Conservation (phyloP, 2,113 vertebrate genomes). For the Crotalus viridis region DNA sequence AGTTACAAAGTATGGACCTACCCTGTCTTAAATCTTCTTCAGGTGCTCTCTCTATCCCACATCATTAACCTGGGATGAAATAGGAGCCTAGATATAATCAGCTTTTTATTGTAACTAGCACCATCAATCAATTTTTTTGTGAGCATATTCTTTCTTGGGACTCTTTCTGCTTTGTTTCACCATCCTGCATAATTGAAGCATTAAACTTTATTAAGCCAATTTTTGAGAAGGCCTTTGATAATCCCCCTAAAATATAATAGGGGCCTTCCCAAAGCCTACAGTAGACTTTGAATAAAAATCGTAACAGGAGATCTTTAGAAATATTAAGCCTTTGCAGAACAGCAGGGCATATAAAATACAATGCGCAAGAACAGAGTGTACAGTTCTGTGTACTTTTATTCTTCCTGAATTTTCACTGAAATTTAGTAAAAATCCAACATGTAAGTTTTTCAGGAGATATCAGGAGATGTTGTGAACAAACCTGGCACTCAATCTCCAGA, state of each 20-base stretch:
- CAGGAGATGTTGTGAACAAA: background rate
- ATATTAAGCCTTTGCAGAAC: background rate
- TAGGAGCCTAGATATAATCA: background rate
- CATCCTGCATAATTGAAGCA: background rate
- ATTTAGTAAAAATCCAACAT: background rate
- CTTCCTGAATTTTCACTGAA: background rate
- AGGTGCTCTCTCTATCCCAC: background rate
- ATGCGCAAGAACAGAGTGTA: background rate
- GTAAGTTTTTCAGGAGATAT: background rate
- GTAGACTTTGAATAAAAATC: background rate
- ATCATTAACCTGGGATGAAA: background rate
- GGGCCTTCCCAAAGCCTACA: background rate
- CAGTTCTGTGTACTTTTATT: background rate
- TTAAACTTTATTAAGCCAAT: background rate
- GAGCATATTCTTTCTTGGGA: background rate
- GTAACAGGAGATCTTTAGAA: background rate
- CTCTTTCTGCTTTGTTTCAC: background rate
- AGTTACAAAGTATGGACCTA: background rate
- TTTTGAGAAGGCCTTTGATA: background rate
- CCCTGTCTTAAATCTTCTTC: background rate
- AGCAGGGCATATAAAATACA: background rate
- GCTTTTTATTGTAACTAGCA: background rate
- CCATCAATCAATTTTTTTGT: background rate
- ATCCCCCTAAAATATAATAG: background rate
- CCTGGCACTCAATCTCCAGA: background rate